Conservation (phyloP, 1,140 invertebrate species). For the Aphelinus certus region DNA sequence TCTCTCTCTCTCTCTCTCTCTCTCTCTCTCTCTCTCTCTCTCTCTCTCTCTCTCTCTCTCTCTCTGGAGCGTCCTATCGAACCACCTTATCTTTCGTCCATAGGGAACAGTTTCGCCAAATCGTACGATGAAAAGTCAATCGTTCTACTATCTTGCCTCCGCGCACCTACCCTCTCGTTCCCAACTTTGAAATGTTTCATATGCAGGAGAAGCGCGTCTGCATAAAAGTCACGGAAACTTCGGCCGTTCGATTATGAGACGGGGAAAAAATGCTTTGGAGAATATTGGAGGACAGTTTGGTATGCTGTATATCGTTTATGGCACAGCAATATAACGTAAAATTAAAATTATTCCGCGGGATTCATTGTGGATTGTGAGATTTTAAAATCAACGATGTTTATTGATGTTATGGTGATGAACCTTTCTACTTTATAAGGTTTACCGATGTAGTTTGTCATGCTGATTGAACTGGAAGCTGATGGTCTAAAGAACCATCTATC, state of each 20-base stretch:
- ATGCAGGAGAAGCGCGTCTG: slow-evolving; percentile 1
- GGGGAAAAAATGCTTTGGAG: not conserved
- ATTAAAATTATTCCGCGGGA: too few species aligned
- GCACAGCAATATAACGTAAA: too few species aligned
- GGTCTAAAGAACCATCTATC: too few species aligned
- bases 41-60: slow-evolving; percentile 37
- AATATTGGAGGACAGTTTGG: too few species aligned
- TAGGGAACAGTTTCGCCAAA: slow-evolving; percentile 59
- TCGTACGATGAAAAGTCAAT: slow-evolving; percentile 56
- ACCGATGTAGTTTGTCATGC: too few species aligned
- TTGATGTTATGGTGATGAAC: too few species aligned
- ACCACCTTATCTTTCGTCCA: slow-evolving; percentile 53
- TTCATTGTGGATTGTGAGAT: too few species aligned
- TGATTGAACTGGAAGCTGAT: too few species aligned
- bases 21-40: slow-evolving; percentile 37
- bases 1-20: slow-evolving; percentile 9
- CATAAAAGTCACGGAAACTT: not conserved
- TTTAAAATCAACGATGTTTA: too few species aligned
- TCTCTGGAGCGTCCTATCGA: slow-evolving; percentile 43
- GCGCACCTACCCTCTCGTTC: not conserved
- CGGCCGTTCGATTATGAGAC: too few species aligned
- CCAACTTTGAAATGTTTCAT: slow-evolving; percentile 23
- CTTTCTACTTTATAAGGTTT: too few species aligned
- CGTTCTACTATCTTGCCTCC: slow-evolving; percentile 11
- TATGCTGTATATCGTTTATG: too few species aligned